Percentiles rank a stretch among this genome's conserved stretches.
Conservation (phyloP, 2,113 vertebrate species). For the Lepisosteus osseus region DNA sequence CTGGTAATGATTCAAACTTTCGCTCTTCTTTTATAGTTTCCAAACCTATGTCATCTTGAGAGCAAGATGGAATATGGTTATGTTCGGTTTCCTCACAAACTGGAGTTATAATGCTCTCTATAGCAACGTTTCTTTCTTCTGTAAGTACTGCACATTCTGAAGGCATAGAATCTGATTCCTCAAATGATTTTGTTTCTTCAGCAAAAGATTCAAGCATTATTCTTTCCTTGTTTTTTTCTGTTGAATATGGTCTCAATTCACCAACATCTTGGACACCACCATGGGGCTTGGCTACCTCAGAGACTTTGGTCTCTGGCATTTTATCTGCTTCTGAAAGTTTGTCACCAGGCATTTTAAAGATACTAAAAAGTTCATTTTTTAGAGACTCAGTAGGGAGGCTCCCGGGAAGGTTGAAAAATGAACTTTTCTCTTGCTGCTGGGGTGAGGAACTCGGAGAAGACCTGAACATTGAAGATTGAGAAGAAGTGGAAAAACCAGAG, state of each 20-base stretch:
- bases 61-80: not conserved
- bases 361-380: constrained; percentile 75
- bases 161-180: not conserved
- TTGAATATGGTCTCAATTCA: not conserved
- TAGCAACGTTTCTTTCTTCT: no score
- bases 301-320: constrained; percentile 32
- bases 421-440: constrained; percentile 67
- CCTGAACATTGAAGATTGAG: constrained; percentile 63
- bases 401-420: constrained; percentile 68
- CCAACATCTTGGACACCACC: constrained; percentile 14
- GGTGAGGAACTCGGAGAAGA: constrained; percentile 41
- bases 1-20: constrained; percentile 12
- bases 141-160: no score
- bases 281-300: constrained; percentile 15
- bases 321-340: constrained; percentile 44
- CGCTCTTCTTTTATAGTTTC: constrained; percentile 7
- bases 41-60: not conserved
- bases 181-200: not conserved
- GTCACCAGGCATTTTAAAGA: constrained; percentile 66
- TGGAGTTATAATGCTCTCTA: no score
- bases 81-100: no score
- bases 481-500: constrained; percentile 74
- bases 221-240: not conserved
- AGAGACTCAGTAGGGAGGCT: constrained; percentile 59
- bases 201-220: not conserved